These are phyloP conservation scores for Todiramphus saurophagus DNA, from an alignment of 2,113 vertebrate species.

Conservation along the genomic window DNA sequence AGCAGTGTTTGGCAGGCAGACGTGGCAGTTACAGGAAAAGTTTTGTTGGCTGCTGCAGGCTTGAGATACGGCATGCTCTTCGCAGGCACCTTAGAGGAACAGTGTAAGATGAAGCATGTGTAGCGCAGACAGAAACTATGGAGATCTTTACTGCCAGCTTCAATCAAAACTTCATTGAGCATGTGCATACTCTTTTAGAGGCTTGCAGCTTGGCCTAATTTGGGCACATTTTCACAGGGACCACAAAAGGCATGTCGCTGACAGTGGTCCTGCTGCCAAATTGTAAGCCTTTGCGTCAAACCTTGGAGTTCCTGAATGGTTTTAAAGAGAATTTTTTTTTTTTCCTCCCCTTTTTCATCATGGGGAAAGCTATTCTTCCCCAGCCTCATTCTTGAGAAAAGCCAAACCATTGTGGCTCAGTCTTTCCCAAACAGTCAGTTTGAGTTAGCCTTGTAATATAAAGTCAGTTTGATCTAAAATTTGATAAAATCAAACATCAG, in stretches of 20 bases:
- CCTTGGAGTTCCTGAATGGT: neutral
- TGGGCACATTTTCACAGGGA: slow-evolving; percentile 48
- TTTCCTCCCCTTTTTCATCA: neutral
- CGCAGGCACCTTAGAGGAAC: slow-evolving; percentile 9
- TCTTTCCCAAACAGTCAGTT: neutral
- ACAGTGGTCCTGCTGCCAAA: slow-evolving; percentile 35
- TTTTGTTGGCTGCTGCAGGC: neutral
- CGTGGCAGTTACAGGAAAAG: neutral
- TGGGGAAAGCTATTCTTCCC: neutral
- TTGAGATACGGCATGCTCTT: neutral
- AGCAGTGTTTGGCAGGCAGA: neutral
- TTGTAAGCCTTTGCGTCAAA: slow-evolving; percentile 24
- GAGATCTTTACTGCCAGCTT: neutral
- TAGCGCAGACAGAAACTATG: neutral
- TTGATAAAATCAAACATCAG: neutral
- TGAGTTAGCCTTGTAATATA: neutral
- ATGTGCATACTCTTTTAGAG: neutral
- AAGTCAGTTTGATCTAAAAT: slow-evolving; percentile 27
- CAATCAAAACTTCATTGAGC: neutral
- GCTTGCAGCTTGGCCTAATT: slow-evolving; percentile 53
- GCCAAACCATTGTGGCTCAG: slow-evolving; percentile 14
- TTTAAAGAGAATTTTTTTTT: neutral
- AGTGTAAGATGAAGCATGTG: neutral
- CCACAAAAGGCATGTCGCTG: neutral
- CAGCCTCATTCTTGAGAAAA: neutral